These are phyloP conservation scores for Leucophenga varia DNA, from an alignment of 1,140 invertebrate genomes.

Conservation along the genomic window DNA sequence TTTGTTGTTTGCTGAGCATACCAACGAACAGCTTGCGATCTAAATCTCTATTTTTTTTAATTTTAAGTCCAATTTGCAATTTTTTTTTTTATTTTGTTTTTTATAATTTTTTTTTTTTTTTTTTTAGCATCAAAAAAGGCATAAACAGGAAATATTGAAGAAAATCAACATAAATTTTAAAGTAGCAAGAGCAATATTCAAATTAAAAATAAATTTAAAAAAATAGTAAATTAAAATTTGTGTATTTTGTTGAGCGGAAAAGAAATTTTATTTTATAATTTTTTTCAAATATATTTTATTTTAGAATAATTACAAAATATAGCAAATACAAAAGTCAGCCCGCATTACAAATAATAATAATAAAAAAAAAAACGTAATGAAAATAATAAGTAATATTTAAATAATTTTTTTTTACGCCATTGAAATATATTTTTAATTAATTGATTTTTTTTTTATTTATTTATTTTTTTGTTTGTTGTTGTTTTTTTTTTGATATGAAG, in stretches of 20 bases:
- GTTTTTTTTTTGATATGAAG: too few species aligned
- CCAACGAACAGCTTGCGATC: conserved; percentile 99
- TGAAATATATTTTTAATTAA: too few species aligned
- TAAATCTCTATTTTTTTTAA: conserved; percentile 57
- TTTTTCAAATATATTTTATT: too few species aligned
- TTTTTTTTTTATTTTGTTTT: conserved; percentile 20
- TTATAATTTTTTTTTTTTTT: conserved; percentile 14
- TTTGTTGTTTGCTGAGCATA: conserved; percentile 99
- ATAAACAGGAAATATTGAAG: conserved; percentile 46
- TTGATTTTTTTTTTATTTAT: too few species aligned
- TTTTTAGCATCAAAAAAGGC: conserved; percentile 41
- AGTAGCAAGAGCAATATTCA: conserved; percentile 45
- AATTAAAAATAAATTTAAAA: conserved; percentile 19
- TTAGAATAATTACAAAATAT: too few species aligned
- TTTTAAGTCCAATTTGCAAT: conserved; percentile 6
- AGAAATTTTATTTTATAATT: too few species aligned
- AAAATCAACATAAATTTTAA: conserved; percentile 21
- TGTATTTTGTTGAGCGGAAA: too few species aligned
- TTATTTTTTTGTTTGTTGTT: too few species aligned
- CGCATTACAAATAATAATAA: conserved; percentile 5
- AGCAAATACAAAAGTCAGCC: conserved; percentile 9
- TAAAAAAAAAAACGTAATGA: not conserved
- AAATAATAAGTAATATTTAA: not conserved
- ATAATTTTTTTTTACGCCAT: not conserved
- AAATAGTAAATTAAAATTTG: not conserved